phyloP scores from a whole-genome alignment of 2,797 vertebrate genomes.

The Furcifer pardalis region DNA sequence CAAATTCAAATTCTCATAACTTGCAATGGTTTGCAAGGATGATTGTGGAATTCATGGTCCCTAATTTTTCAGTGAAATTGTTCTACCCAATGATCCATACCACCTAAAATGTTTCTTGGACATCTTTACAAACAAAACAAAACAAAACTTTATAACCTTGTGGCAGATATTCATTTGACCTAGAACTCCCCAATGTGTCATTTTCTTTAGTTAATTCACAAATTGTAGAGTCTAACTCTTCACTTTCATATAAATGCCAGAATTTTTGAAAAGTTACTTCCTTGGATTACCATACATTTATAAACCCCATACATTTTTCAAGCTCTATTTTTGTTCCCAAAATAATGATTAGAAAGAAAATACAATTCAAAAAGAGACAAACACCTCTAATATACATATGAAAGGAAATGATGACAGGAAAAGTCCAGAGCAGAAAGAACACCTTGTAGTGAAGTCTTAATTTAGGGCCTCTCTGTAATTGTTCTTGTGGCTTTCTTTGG shows the following conservation, averaged over 20 bases:
- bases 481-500: neutral
- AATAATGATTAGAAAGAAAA: neutral
- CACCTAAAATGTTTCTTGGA: neutral
- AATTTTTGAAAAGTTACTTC: too few relatives aligned
- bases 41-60: too few relatives aligned
- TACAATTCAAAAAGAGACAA: neutral
- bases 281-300: too few relatives aligned
- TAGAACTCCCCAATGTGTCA: neutral
- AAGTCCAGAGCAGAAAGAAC: neutral
- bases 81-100: too few relatives aligned
- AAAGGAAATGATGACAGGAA: neutral
- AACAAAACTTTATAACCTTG: neutral
- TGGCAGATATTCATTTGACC: neutral
- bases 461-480: neutral
- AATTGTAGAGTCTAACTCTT: neutral
- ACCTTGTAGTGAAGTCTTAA: constrained; percentile 1
- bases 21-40: neutral
- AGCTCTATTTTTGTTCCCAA: too few relatives aligned
- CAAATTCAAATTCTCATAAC: neutral
- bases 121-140: neutral
- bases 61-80: neutral
- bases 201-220: neutral
- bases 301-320: too few relatives aligned
- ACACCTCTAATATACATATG: neutral
- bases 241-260: neutral